These are phyloP conservation scores for Nyctalus aviator DNA, from an alignment of 2,797 vertebrate species.

Conservation along the genomic window DNA sequence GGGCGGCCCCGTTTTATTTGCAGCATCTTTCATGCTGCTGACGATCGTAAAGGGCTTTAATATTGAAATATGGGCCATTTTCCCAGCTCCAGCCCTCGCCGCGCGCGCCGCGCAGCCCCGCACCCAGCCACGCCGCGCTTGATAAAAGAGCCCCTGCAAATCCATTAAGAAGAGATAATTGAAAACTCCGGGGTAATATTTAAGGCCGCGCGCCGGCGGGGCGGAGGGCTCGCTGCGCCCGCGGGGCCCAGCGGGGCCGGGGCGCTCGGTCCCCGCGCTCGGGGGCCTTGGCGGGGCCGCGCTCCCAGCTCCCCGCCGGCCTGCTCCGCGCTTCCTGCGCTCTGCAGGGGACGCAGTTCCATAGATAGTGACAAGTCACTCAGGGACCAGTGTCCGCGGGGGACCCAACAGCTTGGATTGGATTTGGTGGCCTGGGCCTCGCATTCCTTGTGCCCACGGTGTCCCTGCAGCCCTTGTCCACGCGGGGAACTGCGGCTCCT, in stretches of 20 bases:
- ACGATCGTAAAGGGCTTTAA: conserved; percentile 85
- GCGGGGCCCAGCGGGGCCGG: not conserved
- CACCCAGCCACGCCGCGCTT: conserved; percentile 79
- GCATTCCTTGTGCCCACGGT: not conserved
- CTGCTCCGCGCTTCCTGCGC: not conserved
- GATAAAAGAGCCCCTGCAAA: conserved; percentile 86
- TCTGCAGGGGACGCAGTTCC: not conserved
- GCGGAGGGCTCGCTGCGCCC: conserved; percentile 44
- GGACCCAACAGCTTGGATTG: not conserved
- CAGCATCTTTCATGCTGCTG: conserved; percentile 85
- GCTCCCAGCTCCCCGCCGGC: not conserved
- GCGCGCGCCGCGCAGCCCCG: conserved; percentile 74
- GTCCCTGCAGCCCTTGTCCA: not conserved
- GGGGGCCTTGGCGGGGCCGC: not conserved
- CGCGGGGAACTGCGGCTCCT: not conserved
- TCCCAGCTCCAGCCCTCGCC: conserved; percentile 81
- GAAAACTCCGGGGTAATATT: conserved; percentile 86
- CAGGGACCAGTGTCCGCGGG: not conserved
- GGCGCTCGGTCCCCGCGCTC: not conserved
- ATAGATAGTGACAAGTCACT: not conserved
- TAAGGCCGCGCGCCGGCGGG: conserved; percentile 73
- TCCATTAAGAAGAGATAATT: conserved; percentile 88
- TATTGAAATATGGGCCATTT: conserved; percentile 87
- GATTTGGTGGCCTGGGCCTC: not conserved
- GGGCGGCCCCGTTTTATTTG: conserved; percentile 82